phyloP scores from a whole-genome alignment of 2,797 vertebrate genomes.

The Aselliscus stoliczkanus region DNA sequence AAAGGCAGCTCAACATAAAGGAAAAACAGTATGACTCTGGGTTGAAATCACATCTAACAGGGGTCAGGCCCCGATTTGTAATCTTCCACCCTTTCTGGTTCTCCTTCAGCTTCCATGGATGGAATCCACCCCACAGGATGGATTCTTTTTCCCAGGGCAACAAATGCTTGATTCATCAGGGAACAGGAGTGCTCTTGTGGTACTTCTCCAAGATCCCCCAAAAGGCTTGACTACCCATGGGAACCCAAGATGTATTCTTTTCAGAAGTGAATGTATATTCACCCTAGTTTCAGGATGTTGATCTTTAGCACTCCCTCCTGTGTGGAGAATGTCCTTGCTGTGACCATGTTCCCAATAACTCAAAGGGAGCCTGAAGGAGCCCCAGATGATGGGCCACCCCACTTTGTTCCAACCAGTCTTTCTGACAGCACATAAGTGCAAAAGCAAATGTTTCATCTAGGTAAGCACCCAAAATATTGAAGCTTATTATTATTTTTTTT shows the following conservation, averaged over 20 bases:
- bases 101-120: neutral
- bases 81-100: slow-evolving; percentile 29
- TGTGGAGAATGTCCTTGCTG: neutral
- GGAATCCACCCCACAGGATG: neutral
- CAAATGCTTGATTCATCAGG: neutral
- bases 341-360: neutral
- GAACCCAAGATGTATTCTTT: slow-evolving; percentile 40
- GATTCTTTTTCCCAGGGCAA: slow-evolving; percentile 42
- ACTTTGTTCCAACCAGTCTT: neutral
- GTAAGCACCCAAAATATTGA: slow-evolving; percentile 1
- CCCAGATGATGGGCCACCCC: too few species aligned
- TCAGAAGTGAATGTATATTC: slow-evolving; percentile 37
- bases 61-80: neutral
- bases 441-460: slow-evolving; percentile 32
- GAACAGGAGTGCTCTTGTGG: neutral
- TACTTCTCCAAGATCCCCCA: neutral
- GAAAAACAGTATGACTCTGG: slow-evolving; percentile 7
- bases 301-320: neutral
- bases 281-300: neutral
- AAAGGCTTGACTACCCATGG: neutral
- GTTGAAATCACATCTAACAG: slow-evolving; percentile 30
- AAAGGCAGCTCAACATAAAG: neutral
- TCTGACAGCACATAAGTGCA: neutral
- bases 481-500: neutral
- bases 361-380: neutral